These are phyloP conservation scores for Pluvialis apricaria DNA, from an alignment of 2,113 vertebrate species.

Conservation along the genomic window DNA sequence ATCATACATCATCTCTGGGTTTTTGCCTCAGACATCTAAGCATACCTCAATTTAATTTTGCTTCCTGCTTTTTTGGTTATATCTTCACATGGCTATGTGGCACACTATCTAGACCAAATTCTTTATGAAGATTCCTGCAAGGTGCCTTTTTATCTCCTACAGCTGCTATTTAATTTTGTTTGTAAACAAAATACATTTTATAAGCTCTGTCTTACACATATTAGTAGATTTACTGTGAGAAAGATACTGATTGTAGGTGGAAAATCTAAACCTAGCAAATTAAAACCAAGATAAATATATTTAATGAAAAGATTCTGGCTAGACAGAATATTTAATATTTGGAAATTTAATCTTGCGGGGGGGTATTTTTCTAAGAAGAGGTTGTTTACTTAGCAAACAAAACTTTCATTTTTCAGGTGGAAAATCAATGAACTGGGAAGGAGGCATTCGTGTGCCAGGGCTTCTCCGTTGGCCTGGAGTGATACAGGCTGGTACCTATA, in stretches of 20 bases:
- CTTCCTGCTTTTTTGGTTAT: not conserved
- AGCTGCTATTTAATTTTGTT: not conserved
- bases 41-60: not conserved
- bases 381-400: not conserved
- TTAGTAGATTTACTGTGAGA: not conserved
- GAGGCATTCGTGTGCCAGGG: constrained; percentile 87
- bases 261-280: not conserved
- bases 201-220: not conserved
- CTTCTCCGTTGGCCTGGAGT: constrained; percentile 78
- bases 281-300: not conserved
- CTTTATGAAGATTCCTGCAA: not conserved
- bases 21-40: not conserved
- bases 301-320: not conserved
- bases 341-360: not conserved
- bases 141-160: not conserved
- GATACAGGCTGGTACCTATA: constrained; percentile 54
- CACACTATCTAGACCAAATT: not conserved
- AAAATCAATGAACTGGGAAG: constrained; percentile 89
- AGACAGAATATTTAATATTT: not conserved
- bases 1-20: not conserved
- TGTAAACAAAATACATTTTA: not conserved
- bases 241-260: not conserved
- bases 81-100: not conserved
- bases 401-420: constrained; percentile 72
- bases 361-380: not conserved